Percentiles rank a stretch among this genome's conserved stretches.
phyloP scores from a whole-genome alignment of 2,888 invertebrate genomes.

The Drosophila leonis region DNA sequence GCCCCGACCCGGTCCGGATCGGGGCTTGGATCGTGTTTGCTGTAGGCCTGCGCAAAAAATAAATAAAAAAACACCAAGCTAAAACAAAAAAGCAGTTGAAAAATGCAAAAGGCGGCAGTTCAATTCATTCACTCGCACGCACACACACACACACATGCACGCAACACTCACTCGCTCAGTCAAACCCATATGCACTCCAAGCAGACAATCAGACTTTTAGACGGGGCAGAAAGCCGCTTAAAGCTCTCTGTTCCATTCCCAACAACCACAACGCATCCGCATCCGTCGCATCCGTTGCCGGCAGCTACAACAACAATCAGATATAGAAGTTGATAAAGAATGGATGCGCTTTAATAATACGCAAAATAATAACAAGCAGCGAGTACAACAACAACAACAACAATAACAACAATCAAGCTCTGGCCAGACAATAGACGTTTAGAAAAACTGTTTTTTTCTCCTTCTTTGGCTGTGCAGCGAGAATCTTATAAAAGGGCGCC shows the following conservation, averaged over 20 bases:
- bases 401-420: slow-evolving; percentile 57
- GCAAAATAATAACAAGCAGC: slow-evolving; percentile 67
- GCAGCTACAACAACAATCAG: slow-evolving; percentile 36
- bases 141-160: slow-evolving; percentile 16
- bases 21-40: slow-evolving; percentile 49
- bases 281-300: slow-evolving; percentile 60
- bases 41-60: slow-evolving; percentile 56
- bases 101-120: slow-evolving; percentile 74
- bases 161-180: background rate
- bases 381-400: slow-evolving; percentile 48
- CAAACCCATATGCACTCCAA: slow-evolving; percentile 9
- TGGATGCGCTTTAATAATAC: slow-evolving; percentile 75
- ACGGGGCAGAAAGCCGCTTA: slow-evolving; percentile 65
- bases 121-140: slow-evolving; percentile 63
- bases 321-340: slow-evolving; percentile 68
- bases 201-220: slow-evolving; percentile 33
- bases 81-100: slow-evolving; percentile 63
- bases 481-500: slow-evolving; percentile 45
- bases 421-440: slow-evolving; percentile 62
- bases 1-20: slow-evolving; percentile 36
- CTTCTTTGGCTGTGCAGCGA: slow-evolving; percentile 3
- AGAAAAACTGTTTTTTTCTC: slow-evolving; percentile 43
- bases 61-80: slow-evolving; percentile 11
- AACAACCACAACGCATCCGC: slow-evolving; percentile 53
- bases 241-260: slow-evolving; percentile 50